Evolutionary conservation across 2,797 vertebrate genomes (phyloP).

Genomic region (Pelobates cultripes): DNA sequence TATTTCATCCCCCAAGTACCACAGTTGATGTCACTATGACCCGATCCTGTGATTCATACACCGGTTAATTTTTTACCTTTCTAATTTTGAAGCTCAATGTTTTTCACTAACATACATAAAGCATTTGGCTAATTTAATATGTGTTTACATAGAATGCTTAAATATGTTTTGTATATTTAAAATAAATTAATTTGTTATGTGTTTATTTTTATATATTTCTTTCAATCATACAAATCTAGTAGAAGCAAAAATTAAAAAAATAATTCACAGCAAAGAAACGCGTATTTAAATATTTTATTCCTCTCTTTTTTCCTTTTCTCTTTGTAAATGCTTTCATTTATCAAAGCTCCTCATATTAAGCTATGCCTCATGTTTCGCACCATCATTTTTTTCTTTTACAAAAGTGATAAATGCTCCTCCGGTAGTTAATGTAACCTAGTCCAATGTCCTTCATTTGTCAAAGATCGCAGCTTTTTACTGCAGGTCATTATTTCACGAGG

Average conservation of each 20-base stretch:
- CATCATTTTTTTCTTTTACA: slow-evolving; percentile 39
- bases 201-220: not conserved
- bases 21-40: too few species aligned
- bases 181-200: not conserved
- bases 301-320: not conserved
- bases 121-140: too few species aligned
- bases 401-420: slow-evolving; percentile 54
- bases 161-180: too few species aligned
- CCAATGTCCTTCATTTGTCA: slow-evolving; percentile 67
- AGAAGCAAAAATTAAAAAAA: not conserved
- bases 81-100: too few species aligned
- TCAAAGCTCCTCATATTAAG: slow-evolving; percentile 19
- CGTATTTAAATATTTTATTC: not conserved
- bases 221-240: not conserved
- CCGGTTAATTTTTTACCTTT: too few species aligned
- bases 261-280: too few species aligned
- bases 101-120: too few species aligned
- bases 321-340: not conserved
- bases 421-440: slow-evolving; percentile 61
- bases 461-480: slow-evolving; percentile 61
- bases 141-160: too few species aligned
- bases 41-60: too few species aligned
- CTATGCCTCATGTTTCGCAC: slow-evolving; percentile 45
- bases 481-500: slow-evolving; percentile 66
- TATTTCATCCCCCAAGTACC: too few species aligned